Percentiles rank a stretch among this genome's conserved stretches.
These are phyloP conservation scores for Zaprionus camerounensis DNA, from an alignment of 1,140 invertebrate species.

Conservation along the genomic window DNA sequence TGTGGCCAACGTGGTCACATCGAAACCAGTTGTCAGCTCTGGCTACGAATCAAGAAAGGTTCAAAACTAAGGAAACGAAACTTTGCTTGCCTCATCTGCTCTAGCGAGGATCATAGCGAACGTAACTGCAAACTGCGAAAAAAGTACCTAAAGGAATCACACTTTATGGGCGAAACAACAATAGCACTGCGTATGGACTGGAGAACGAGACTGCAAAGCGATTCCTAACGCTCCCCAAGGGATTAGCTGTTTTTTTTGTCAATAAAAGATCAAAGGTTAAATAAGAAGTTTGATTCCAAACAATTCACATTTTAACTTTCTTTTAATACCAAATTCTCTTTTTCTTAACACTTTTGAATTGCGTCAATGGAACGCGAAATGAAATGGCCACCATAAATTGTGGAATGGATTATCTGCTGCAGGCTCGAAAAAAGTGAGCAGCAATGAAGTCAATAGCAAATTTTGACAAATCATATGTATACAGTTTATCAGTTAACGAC, in stretches of 20 bases:
- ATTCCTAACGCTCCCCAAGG: too few relatives aligned
- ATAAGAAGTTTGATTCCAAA: not conserved
- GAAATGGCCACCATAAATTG: constrained; percentile 75
- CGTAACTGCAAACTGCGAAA: constrained; percentile 34
- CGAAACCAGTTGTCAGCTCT: constrained; percentile 55
- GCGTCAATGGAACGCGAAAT: constrained; percentile 50
- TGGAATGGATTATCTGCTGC: constrained; percentile 62
- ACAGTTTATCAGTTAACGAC: constrained; percentile 52
- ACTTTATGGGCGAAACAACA: constrained; percentile 48
- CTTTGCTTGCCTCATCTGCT: constrained; percentile 53
- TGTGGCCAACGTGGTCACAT: constrained; percentile 65
- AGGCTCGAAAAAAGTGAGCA: constrained; percentile 32
- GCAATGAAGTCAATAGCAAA: constrained; percentile 50
- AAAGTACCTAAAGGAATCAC: constrained; percentile 50
- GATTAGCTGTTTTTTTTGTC: not conserved
- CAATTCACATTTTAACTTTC: constrained; percentile 16
- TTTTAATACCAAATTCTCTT: constrained; percentile 71
- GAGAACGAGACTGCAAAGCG: not conserved
- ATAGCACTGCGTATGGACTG: not conserved
- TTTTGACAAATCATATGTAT: constrained; percentile 67
- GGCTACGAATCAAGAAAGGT: not conserved
- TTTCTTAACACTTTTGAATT: constrained; percentile 71
- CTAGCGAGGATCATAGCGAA: constrained; percentile 47
- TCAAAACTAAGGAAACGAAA: not conserved
- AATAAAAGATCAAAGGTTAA: not conserved